phyloP scores from a whole-genome alignment of 2,888 invertebrate species.

The Alcis repandata region DNA sequence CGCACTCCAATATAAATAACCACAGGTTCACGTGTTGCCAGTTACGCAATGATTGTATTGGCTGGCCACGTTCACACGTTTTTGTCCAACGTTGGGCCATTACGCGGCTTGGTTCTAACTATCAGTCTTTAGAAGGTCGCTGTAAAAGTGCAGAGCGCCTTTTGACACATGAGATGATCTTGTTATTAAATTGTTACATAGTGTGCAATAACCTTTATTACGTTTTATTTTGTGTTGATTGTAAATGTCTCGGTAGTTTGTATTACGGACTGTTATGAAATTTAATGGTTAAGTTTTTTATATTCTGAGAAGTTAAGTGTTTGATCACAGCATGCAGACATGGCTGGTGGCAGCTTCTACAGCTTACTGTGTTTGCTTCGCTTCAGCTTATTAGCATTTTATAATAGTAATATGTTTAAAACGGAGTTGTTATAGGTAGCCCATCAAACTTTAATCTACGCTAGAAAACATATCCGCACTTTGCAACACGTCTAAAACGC shows the following conservation, averaged over 20 bases:
- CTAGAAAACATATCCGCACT: no score
- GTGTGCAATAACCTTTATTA: conserved; percentile 3
- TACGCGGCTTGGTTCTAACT: conserved; percentile 41
- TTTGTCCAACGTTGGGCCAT: conserved; percentile 44
- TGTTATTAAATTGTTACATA: conserved; percentile 11
- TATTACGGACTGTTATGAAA: not conserved
- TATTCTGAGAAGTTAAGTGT: no score
- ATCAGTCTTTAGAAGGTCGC: conserved; percentile 29
- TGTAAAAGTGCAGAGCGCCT: conserved; percentile 18
- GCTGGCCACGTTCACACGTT: conserved; percentile 47
- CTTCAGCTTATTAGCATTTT: no score
- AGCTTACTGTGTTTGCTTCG: no score
- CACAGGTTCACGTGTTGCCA: conserved; percentile 30
- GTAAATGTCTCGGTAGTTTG: not conserved
- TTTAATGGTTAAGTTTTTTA: no score
- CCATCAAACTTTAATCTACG: no score
- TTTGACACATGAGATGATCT: conserved; percentile 14
- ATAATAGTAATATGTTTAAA: no score
- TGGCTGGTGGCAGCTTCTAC: no score
- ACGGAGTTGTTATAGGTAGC: no score
- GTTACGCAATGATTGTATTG: conserved; percentile 49
- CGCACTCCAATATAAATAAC: conserved; percentile 21
- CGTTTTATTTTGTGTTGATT: not conserved
- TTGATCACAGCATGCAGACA: no score
- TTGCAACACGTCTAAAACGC: no score